Conservation (phyloP, 2,113 vertebrate genomes). For the Odocoileus virginianus region DNA sequence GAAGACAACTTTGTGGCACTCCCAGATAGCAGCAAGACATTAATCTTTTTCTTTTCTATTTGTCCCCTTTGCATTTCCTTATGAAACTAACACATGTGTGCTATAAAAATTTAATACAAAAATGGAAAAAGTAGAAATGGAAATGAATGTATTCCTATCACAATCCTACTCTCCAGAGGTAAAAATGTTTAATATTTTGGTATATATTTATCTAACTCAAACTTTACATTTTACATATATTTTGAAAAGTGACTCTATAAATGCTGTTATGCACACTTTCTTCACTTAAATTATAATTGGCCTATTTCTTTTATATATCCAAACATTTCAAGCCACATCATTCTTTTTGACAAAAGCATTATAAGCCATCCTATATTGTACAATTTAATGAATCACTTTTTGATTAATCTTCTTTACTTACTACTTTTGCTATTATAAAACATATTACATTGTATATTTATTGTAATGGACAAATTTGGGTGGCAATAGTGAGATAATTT, state of each 20-base stretch:
- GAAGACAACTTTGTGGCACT: constrained; percentile 49
- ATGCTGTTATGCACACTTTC: neutral
- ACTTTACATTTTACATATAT: neutral
- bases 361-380: neutral
- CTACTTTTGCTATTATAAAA: neutral
- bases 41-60: constrained; percentile 36
- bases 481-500: neutral
- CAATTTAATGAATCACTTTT: neutral
- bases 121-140: neutral
- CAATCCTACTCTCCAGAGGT: neutral
- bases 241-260: neutral
- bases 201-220: neutral
- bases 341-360: neutral
- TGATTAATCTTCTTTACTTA: neutral
- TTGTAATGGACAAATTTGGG: neutral
- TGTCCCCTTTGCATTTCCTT: constrained; percentile 24
- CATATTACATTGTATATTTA: neutral
- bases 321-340: neutral
- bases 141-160: neutral
- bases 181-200: neutral
- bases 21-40: constrained; percentile 46
- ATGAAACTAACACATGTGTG: neutral
- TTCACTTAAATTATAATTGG: neutral
- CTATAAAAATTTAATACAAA: neutral
- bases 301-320: neutral